Conservation (phyloP, 2,113 vertebrate genomes). For the Cavia porcellus region DNA sequence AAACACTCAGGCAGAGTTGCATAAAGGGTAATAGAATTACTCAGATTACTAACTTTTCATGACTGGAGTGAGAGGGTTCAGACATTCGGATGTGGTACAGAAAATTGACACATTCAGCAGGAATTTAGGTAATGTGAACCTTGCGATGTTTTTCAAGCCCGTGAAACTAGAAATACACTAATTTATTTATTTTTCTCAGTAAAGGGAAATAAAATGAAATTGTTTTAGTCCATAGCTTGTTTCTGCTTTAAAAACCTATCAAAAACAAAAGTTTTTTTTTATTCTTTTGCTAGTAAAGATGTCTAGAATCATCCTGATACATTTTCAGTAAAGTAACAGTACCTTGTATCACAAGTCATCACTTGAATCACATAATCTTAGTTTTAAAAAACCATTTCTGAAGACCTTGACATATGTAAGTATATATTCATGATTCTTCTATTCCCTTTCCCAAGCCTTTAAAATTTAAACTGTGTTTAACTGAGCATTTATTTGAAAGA, state of each 20-base stretch:
- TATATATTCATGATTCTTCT: not conserved
- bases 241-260: not conserved
- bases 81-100: not conserved
- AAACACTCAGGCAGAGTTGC: not conserved
- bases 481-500: not conserved
- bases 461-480: not conserved
- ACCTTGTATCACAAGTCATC: not conserved
- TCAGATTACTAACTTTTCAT: not conserved
- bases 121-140: not conserved
- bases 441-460: not conserved
- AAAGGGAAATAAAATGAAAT: conserved; percentile 35
- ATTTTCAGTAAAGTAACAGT: conserved; percentile 2
- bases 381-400: not conserved
- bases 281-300: not conserved
- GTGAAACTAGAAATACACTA: not conserved
- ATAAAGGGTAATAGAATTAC: not conserved
- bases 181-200: conserved; percentile 54
- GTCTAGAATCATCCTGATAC: not conserved
- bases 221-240: not conserved
- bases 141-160: not conserved
- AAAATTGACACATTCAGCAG: not conserved
- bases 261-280: not conserved
- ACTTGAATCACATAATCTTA: not conserved
- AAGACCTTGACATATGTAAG: not conserved
- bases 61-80: not conserved